Percentiles rank a stretch among this genome's conserved stretches.
Conservation (phyloP, 2,797 vertebrate species). For the Taenioides sp. region DNA sequence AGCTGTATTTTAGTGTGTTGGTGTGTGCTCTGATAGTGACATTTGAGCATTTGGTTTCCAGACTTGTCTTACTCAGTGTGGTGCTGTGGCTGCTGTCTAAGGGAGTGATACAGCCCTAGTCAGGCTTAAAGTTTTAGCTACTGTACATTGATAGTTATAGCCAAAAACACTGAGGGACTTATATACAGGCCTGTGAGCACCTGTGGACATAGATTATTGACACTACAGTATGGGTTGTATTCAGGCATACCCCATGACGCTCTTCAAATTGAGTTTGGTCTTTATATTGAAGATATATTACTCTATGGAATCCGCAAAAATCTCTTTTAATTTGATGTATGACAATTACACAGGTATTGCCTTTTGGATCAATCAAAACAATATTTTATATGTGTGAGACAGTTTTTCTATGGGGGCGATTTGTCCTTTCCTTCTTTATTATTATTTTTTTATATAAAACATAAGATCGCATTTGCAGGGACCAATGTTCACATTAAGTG, state of each 20-base stretch:
- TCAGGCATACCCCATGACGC: neutral
- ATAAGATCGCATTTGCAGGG: neutral
- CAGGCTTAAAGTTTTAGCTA: neutral
- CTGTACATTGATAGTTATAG: neutral
- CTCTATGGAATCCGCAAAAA: neutral
- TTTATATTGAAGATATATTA: constrained; percentile 16
- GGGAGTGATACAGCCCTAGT: neutral
- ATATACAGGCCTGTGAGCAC: neutral
- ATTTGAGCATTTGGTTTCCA: neutral
- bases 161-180: neutral
- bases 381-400: neutral
- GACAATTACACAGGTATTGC: constrained; percentile 6
- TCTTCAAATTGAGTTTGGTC: neutral
- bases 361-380: constrained; percentile 7
- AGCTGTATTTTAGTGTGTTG: neutral
- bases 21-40: neutral
- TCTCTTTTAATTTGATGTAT: constrained; percentile 3
- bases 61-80: neutral
- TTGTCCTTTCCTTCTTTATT: neutral
- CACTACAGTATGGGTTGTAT: neutral
- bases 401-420: neutral
- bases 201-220: neutral
- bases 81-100: neutral
- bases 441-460: neutral
- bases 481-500: neutral